Conservation (phyloP, 2,888 invertebrate genomes). For the Lingula anatina region DNA sequence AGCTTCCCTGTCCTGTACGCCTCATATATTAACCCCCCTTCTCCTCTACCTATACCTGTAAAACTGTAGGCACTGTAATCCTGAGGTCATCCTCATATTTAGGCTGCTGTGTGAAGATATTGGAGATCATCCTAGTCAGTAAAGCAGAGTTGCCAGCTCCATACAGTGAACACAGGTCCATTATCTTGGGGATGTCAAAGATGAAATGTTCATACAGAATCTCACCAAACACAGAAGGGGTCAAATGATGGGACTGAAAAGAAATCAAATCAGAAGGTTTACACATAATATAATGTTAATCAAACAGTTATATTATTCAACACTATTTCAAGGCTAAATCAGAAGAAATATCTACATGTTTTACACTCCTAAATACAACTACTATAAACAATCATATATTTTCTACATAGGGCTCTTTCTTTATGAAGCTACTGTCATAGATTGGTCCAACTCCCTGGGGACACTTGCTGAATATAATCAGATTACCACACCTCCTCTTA, state of each 20-base stretch:
- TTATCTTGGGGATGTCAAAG: slow-evolving; percentile 75
- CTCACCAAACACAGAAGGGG: slow-evolving; percentile 62
- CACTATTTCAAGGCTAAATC: no score
- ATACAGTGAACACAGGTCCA: slow-evolving; percentile 72
- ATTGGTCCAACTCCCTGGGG: no score
- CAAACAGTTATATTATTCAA: not conserved
- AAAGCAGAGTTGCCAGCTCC: slow-evolving; percentile 64
- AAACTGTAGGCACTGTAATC: slow-evolving; percentile 38
- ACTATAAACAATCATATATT: no score
- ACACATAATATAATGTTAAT: not conserved
- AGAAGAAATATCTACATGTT: no score
- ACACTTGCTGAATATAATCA: no score
- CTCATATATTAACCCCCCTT: no score
- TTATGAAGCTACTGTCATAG: no score
- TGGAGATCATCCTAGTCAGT: slow-evolving; percentile 62
- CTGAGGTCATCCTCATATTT: slow-evolving; percentile 62
- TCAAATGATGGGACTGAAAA: slow-evolving; percentile 56
- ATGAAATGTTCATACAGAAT: slow-evolving; percentile 75
- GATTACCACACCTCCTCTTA: no score
- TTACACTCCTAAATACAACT: no score
- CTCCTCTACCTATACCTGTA: no score
- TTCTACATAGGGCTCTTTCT: no score
- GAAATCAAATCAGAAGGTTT: slow-evolving; percentile 56
- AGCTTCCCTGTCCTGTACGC: no score
- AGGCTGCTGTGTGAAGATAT: slow-evolving; percentile 65